Base-by-base conservation (phyloP, 1,140 invertebrate genomes). In the Harlomillsia oculata region DNA sequence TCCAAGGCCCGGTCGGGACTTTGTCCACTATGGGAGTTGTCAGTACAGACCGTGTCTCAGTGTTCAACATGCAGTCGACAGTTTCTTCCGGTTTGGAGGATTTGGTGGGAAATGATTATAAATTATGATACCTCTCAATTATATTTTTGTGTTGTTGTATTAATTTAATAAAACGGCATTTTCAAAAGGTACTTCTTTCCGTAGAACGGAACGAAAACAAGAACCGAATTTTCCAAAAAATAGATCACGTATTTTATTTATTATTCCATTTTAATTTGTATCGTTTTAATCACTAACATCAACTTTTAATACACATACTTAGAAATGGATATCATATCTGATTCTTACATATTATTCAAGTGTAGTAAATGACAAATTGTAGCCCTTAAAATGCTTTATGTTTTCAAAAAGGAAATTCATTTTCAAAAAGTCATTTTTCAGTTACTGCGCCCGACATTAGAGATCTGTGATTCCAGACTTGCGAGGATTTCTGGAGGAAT, bases 401-500 rank as follows among this genome's bases (percentile, higher is more conserved):
- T n/a, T n/a, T n/a, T n/a, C n/a, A n/a, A n/a, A n/a, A n/a, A 45
- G 25, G n/a, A 45, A 26, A 25, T 28, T 45, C 26, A 28, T 45
- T 26, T 2, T 45, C 26, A 3, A 45, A 26, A 11, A 14, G 9
- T 45, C n/a, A 45, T 21, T 45, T 8, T 28, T 6, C 20, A 14
- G 8, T 23, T 50, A 50, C 39, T 50, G 28, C 56, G 56, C 18
- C 56, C 56, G 11, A 58, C 49, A 28, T 45, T 58, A 20, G 56
- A 48, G 20, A 58, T 49, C 53, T 58, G 56, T 37, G 48, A 52
- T 46, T 58, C 56, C 49, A 58, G 28, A 25, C 48, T 52, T 30
- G 48, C 40, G n/a, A 58, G 48, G 20, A 58, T 49, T 46, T 58
- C 56, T 26, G 49, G 34, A 5, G 56, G 56, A 16, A 50, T 50